Evolutionary conservation across 2,113 vertebrate genomes (phyloP).

Genomic region (Grammomys dolichurus): DNA sequence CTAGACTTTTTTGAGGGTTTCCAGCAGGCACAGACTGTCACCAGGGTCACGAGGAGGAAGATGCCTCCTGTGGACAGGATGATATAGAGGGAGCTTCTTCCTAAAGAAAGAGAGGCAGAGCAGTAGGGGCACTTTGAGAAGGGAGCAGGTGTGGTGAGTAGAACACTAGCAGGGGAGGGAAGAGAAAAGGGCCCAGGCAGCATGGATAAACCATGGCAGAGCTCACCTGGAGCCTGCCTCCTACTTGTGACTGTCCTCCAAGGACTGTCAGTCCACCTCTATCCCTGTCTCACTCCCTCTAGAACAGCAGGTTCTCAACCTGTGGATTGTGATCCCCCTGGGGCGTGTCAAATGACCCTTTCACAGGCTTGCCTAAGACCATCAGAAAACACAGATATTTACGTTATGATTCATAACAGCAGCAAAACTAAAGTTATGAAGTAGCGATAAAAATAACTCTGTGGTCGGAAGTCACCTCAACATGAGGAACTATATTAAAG

Average conservation of each 20-base stretch:
- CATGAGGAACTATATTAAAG: background rate
- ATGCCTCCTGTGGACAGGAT: conserved; percentile 98
- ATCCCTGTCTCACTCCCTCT: background rate
- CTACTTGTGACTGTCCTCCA: background rate
- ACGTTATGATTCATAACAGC: background rate
- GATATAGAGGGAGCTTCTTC: conserved; percentile 98
- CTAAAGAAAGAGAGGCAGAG: conserved; percentile 82
- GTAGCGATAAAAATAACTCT: too few species aligned
- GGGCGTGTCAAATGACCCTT: background rate
- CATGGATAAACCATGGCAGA: background rate
- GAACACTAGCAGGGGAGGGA: accelerated
- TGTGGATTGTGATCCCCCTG: too few species aligned
- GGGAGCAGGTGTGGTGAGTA: background rate
- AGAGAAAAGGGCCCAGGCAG: background rate
- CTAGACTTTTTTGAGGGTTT: conserved; percentile 96
- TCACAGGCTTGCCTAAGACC: background rate
- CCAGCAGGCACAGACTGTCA: conserved; percentile 99
- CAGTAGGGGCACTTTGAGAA: background rate
- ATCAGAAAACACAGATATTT: background rate
- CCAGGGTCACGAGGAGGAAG: conserved; percentile 97
- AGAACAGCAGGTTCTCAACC: background rate
- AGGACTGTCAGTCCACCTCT: background rate
- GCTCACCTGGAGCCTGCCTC: background rate
- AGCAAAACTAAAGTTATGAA: background rate
- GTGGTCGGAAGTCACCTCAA: background rate